A percentile compares a stretch with the other conserved stretches of the same genome.
Evolutionary conservation across 2,113 vertebrate species (phyloP).

Genomic region (Lepisosteus osseus): DNA sequence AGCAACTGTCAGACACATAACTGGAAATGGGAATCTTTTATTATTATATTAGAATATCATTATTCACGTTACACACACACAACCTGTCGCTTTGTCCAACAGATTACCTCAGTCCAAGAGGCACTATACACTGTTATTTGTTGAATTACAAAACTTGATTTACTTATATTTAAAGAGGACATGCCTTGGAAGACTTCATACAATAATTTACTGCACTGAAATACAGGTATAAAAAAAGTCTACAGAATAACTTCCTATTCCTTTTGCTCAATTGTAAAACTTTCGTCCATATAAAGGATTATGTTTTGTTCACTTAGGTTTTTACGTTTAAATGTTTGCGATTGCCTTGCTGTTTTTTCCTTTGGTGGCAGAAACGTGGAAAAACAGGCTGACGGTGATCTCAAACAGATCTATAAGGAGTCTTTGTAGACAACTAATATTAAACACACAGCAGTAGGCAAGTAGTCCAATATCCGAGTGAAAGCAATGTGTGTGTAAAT

Average conservation of each 20-base stretch:
- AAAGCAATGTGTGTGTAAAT: background rate
- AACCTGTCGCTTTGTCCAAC: conserved; percentile 20
- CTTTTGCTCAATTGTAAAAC: too few relatives aligned
- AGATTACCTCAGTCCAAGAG: conserved; percentile 38
- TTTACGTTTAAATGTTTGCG: too few relatives aligned
- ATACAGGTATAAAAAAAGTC: conserved; percentile 7
- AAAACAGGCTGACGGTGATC: conserved; percentile 5
- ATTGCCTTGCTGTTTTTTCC: too few relatives aligned
- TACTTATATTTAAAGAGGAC: conserved; percentile 9
- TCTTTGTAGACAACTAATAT: background rate
- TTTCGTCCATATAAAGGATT: too few relatives aligned
- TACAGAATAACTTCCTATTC: background rate
- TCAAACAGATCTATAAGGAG: conserved; percentile 4
- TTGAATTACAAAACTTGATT: conserved; percentile 15
- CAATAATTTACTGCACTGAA: conserved; percentile 26
- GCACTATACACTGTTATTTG: conserved; percentile 27
- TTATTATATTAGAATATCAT: too few relatives aligned
- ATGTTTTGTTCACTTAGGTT: too few relatives aligned
- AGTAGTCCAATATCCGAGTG: background rate
- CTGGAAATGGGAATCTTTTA: too few relatives aligned
- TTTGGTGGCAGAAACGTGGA: conserved; percentile 5
- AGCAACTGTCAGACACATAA: too few relatives aligned
- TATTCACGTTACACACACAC: too few relatives aligned
- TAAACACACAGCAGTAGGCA: background rate
- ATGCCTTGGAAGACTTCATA: conserved; percentile 2